Base-by-base conservation (phyloP, 1,140 invertebrate genomes). In the Rhopalosiphum maidis region DNA sequence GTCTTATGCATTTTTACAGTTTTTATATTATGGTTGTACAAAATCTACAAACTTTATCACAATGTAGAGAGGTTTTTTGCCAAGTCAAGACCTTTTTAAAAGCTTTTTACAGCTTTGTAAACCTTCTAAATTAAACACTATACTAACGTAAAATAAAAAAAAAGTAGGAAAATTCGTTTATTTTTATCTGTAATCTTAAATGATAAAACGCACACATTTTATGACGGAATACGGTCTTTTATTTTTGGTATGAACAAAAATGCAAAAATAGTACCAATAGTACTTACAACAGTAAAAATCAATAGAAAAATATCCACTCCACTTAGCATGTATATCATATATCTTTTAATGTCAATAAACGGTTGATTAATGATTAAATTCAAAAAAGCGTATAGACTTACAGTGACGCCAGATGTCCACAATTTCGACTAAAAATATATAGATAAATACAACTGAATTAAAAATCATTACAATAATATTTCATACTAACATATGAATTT, bases 61-160 rank as follows among this genome's bases (percentile, higher is more conserved):
- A 55, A 89, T 41, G n/a, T 54, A 89, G 22, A 54, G 48, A 54
- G 48, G n/a, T 25, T 89, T 87, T 87, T 89, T 35, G 21, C 51
- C 51, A 89, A 54, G 87, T 89, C 48, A 51, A 35, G 46, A 35
- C 48, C 46, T 89, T 89, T 89, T 51, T 54, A 89, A 89, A 89
- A 89, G 87, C 87, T 88, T 86, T 86, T 35, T 48, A 88, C n/a
- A 4, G 30, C 46, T 89, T 54, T 51, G 48, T 43, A 54, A 89
- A 37, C 21, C n/a, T 89, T 35, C n/a, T 37, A 89, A 89, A 89
- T 89, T 41, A 89, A 89, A 89, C 35, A 89, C 35, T 35, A n/a
- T n/a, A 35, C 35, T n/a, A 87, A 48, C 9, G 46, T 22, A 55
- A 55, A 89, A 35, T 51, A 51, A 54, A 89, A 89, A 89, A 54